Percentiles rank a stretch among this genome's conserved stretches.
These are phyloP conservation scores for Diplodus sargus DNA, from an alignment of 2,797 vertebrate genomes.

Conservation along the genomic window DNA sequence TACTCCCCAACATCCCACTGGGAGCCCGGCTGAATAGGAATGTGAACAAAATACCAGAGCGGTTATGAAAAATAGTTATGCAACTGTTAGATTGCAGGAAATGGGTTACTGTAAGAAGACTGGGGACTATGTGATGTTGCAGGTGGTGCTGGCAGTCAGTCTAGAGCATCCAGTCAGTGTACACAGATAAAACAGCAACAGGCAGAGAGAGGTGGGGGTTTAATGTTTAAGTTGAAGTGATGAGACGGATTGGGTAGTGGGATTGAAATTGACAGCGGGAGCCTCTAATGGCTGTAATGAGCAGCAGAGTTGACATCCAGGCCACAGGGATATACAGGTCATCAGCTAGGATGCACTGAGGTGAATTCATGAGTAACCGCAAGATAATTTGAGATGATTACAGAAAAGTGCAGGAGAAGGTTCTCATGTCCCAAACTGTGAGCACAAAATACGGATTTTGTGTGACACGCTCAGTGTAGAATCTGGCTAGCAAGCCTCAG, in stretches of 20 bases:
- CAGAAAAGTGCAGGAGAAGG: not conserved
- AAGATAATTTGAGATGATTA: not conserved
- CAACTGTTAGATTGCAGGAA: slow-evolving; percentile 40
- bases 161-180: slow-evolving; percentile 3
- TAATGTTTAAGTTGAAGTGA: slow-evolving; percentile 2
- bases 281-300: slow-evolving; percentile 9
- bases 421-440: not conserved
- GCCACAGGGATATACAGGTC: slow-evolving; percentile 2
- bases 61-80: slow-evolving; percentile 53
- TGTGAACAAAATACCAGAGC: slow-evolving; percentile 27
- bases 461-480: not conserved
- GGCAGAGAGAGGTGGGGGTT: not conserved
- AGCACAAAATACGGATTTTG: slow-evolving; percentile 1
- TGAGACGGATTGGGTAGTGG: slow-evolving; percentile 3
- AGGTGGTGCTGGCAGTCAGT: slow-evolving; percentile 29
- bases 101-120: slow-evolving; percentile 20
- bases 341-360: not conserved
- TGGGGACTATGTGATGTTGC: slow-evolving; percentile 14
- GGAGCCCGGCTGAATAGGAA: slow-evolving; percentile 29
- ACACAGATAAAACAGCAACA: not conserved
- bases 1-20: slow-evolving; percentile 2
- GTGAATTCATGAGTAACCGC: not conserved
- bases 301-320: slow-evolving; percentile 5
- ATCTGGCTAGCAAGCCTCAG: slow-evolving; percentile 22
- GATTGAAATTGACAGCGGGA: slow-evolving; percentile 15